phyloP scores from a whole-genome alignment of 2,113 vertebrate species.

The Phyllostomus hastatus region DNA sequence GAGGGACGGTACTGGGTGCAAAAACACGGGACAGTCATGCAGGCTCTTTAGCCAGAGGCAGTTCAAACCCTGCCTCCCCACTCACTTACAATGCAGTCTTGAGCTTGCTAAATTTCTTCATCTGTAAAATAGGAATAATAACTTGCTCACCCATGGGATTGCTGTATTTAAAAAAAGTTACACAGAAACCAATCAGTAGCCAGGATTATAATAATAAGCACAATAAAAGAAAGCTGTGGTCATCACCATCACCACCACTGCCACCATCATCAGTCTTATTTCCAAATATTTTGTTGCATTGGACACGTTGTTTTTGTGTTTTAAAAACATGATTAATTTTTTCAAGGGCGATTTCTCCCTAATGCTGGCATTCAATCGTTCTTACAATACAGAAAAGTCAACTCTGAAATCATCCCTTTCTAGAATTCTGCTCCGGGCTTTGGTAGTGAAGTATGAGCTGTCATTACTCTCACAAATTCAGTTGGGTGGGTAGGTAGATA shows the following conservation, averaged over 20 bases:
- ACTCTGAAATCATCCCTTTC: not conserved
- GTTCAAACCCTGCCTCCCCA: not conserved
- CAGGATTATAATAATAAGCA: not conserved
- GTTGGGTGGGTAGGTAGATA: not conserved
- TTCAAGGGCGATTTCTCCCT: not conserved
- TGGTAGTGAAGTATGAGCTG: not conserved
- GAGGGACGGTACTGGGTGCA: not conserved
- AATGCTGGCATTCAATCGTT: not conserved
- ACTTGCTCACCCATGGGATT: not conserved
- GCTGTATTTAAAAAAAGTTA: not conserved
- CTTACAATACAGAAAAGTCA: not conserved
- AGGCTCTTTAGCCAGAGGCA: not conserved
- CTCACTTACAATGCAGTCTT: not conserved
- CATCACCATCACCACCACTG: not conserved
- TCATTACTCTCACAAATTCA: not conserved
- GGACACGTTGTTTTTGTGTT: not conserved
- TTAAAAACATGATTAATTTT: not conserved
- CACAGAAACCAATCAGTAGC: not conserved
- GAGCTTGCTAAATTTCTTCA: not conserved
- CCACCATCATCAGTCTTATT: not conserved
- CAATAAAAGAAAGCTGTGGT: not conserved
- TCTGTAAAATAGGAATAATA: not conserved
- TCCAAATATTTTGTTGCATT: not conserved
- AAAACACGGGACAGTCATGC: accelerated
- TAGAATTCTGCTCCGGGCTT: not conserved